These are phyloP conservation scores for Chrosomus eos DNA, from an alignment of 2,797 vertebrate species.

Conservation along the genomic window DNA sequence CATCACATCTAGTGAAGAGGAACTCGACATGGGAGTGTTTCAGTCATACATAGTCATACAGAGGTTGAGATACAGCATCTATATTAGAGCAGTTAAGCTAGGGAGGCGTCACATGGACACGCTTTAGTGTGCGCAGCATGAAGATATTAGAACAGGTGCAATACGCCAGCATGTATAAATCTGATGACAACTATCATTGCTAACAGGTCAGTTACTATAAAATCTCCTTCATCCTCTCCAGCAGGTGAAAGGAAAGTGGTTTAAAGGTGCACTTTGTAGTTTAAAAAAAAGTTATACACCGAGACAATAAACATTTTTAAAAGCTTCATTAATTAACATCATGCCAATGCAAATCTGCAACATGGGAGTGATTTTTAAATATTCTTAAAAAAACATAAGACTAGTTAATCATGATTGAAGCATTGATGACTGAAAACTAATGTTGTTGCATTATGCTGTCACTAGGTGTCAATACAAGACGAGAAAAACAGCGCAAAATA, in stretches of 20 bases:
- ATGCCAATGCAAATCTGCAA: neutral
- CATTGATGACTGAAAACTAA: neutral
- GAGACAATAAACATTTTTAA: neutral
- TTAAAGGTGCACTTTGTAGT: neutral
- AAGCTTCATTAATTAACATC: neutral
- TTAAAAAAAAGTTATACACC: neutral
- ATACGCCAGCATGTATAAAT: conserved; percentile 23
- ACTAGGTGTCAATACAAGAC: neutral
- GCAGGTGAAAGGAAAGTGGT: neutral
- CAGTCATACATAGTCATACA: conserved; percentile 65
- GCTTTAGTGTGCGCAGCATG: conserved; percentile 37
- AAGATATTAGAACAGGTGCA: conserved; percentile 43
- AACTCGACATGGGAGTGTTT: conserved; percentile 66
- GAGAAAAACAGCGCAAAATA: neutral
- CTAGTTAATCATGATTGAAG: neutral
- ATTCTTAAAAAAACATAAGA: neutral
- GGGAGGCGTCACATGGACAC: conserved; percentile 17
- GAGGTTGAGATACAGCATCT: conserved; percentile 54
- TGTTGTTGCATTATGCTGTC: neutral
- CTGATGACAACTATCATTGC: conserved; percentile 28
- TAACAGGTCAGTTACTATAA: conserved; percentile 22
- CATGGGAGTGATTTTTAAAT: no score
- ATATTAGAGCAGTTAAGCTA: conserved; percentile 31
- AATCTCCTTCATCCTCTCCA: conserved; percentile 17
- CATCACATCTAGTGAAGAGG: conserved; percentile 71